Base-by-base conservation (phyloP, 2,113 vertebrate species). In the Engystomops pustulosus region DNA sequence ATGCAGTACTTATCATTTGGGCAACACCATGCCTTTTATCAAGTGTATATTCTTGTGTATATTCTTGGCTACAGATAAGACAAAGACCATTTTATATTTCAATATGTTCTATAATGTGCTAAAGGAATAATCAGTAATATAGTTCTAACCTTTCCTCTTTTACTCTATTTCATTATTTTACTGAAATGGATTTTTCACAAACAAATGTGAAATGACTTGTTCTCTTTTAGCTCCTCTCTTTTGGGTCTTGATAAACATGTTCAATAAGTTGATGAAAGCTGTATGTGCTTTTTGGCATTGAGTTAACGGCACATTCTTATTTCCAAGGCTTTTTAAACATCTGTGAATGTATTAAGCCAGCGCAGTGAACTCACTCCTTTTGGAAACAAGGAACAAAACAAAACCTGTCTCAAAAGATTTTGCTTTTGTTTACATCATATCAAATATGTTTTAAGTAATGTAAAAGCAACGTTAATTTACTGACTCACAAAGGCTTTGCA, bases 191-290 rank as follows among this genome's bases (percentile, higher is more conserved):
- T 71, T 72, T 81, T n/a, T 72, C 67, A n/a, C 34, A 72, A 72
- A 15, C 23, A 58, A 41, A 30, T 58, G 12, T 71, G n/a, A 81
- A 49, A 12, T 38, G 62, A 71, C 14, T 72, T n/a, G 36, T 71
- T 23, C 23, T 32, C 55, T 81, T 70, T 17, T n/a, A 71, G n/a
- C 17, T 51, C 20, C 30, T 60, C 68, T 32, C 51, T 82, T 58
- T 74, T 82, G 69, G 34, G 51, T 14, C 80, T 82, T 72, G 49
- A 82, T 82, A 82, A 72, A 82, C 49, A 82, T 60, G 80, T 82
- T 55, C 69, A 82, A 82, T 82, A 82, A 72, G 80, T 60, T 82
- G 51, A 58, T 82, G 80, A 72, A 82, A 60, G 67, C 51, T 20
- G 47, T 58, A 45, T 74, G 68, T 60, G 30, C 69, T 82, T 82